phyloP scores from a whole-genome alignment of 2,113 vertebrate species.

The Lutjanus erythropterus region DNA sequence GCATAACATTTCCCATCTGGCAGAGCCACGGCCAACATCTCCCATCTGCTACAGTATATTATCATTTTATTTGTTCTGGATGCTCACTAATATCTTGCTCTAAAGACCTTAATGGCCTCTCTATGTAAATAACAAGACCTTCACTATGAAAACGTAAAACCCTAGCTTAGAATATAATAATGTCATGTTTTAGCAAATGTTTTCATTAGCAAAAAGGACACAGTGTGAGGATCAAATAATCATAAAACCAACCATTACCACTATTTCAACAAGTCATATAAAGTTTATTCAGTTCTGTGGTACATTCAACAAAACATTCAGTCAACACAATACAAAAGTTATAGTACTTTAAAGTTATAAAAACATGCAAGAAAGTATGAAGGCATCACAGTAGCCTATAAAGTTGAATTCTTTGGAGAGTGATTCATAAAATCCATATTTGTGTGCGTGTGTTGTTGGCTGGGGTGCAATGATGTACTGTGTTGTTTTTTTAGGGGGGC shows the following conservation, averaged over 20 bases:
- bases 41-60: constrained; percentile 29
- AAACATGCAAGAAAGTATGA: neutral
- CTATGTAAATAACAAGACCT: neutral
- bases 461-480: no score
- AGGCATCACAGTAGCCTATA: neutral
- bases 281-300: no score
- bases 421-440: neutral
- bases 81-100: neutral
- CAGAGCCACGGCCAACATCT: neutral
- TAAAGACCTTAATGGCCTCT: neutral
- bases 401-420: neutral
- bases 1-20: constrained; percentile 25
- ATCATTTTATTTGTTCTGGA: neutral
- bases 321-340: neutral
- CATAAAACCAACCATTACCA: no score
- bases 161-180: neutral
- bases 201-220: neutral
- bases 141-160: neutral
- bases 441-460: neutral
- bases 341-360: neutral
- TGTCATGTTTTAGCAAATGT: neutral
- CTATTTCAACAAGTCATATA: no score
- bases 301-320: neutral
- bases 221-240: no score
- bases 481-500: neutral